These are phyloP conservation scores for Parauchenoglanis punctatus DNA, from an alignment of 2,797 vertebrate species.

Conservation along the genomic window DNA sequence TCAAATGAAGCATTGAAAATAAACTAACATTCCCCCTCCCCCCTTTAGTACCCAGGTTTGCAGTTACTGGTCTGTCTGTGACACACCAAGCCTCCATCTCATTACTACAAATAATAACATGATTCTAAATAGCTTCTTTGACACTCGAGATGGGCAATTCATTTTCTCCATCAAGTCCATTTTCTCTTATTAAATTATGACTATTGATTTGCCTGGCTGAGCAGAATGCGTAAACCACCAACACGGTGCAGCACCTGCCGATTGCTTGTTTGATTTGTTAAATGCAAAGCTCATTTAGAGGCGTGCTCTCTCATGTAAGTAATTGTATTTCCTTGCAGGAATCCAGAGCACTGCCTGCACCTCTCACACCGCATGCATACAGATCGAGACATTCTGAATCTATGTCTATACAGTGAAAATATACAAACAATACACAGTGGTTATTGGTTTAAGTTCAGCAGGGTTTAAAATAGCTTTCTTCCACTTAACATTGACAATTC, in stretches of 20 bases:
- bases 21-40: not conserved
- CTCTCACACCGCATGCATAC: conserved; percentile 48
- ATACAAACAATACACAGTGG: conserved; percentile 59
- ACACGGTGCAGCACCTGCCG: conserved; percentile 58
- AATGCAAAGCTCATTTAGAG: conserved; percentile 72
- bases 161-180: conserved; percentile 71
- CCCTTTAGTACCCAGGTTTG: conserved; percentile 15
- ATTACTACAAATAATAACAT: conserved; percentile 54
- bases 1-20: conserved; percentile 37
- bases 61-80: conserved; percentile 16
- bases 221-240: conserved; percentile 60
- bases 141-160: conserved; percentile 53
- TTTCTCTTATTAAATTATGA: conserved; percentile 74
- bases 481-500: not conserved
- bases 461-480: not conserved
- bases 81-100: conserved; percentile 49
- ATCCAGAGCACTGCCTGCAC: conserved; percentile 48
- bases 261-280: conserved; percentile 70
- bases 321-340: conserved; percentile 69
- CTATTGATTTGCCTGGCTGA: conserved; percentile 73
- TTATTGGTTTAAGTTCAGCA: not conserved
- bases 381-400: conserved; percentile 59
- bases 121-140: conserved; percentile 66
- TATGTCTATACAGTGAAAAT: conserved; percentile 67
- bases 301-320: conserved; percentile 73